Evolutionary conservation across 2,888 invertebrate genomes (phyloP).

Genomic region (Hypomecis atomaria): DNA sequence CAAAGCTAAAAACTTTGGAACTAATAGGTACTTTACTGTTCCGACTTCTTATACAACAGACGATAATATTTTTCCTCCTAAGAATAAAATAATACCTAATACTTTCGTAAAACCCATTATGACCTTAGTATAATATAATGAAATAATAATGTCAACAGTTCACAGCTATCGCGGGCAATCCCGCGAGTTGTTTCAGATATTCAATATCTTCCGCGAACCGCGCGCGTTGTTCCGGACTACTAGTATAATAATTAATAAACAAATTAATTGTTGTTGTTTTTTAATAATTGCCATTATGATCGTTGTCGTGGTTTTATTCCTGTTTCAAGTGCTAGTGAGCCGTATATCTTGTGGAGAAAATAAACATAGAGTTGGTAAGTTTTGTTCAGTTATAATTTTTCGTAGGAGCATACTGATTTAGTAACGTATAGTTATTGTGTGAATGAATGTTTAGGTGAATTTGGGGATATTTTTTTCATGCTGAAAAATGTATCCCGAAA

Average conservation of each 20-base stretch:
- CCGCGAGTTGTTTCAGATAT: neutral
- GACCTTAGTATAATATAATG: neutral
- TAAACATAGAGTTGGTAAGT: conserved; percentile 22
- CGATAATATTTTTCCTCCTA: too few relatives aligned
- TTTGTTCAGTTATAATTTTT: neutral
- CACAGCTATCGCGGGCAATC: conserved; percentile 24
- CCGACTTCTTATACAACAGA: too few relatives aligned
- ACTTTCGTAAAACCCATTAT: too few relatives aligned
- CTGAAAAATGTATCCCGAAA: too few relatives aligned
- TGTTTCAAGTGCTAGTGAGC: conserved; percentile 19
- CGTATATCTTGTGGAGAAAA: neutral
- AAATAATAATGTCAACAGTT: conserved; percentile 16
- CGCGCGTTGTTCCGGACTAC: neutral
- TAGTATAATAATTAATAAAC: neutral
- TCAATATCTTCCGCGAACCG: conserved; percentile 8
- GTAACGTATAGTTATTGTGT: too few relatives aligned
- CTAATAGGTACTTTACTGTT: too few relatives aligned
- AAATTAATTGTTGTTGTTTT: neutral
- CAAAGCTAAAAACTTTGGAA: too few relatives aligned
- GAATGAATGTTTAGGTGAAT: too few relatives aligned
- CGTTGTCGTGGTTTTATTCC: conserved; percentile 3
- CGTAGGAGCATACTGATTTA: neutral
- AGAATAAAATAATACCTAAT: too few relatives aligned
- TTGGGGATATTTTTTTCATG: too few relatives aligned
- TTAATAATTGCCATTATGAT: conserved; percentile 8